Conservation (phyloP, 2,797 vertebrate genomes). For the Moxostoma hubbsi region DNA sequence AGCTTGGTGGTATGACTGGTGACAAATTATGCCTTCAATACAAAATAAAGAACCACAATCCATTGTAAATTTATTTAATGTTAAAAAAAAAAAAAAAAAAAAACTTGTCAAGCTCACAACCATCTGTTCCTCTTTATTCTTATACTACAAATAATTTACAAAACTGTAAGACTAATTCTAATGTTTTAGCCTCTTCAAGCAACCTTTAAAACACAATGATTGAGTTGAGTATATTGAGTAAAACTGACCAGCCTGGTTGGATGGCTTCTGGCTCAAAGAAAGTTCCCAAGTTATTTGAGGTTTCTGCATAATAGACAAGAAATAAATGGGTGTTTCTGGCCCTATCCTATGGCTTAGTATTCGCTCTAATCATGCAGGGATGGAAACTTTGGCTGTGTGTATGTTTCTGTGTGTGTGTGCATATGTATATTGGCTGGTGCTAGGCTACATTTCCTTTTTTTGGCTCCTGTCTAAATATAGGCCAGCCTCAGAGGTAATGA, state of each 20-base stretch:
- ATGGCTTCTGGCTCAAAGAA: not conserved
- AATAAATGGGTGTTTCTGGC: not conserved
- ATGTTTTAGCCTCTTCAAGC: conserved; percentile 1
- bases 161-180: conserved; percentile 3
- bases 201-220: conserved; percentile 12
- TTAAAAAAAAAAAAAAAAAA: not conserved
- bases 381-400: conserved; percentile 41
- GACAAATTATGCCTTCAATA: too few relatives aligned
- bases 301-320: conserved; percentile 26
- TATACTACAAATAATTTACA: not conserved
- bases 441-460: conserved; percentile 53
- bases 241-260: not conserved
- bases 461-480: conserved; percentile 66
- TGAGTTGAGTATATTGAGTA: not conserved
- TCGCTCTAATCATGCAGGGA: conserved; percentile 39
- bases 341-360: not conserved
- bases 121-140: not conserved
- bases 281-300: conserved; percentile 20
- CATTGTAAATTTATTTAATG: not conserved
- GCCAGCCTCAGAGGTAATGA: conserved; percentile 60
- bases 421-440: conserved; percentile 53
- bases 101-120: not conserved
- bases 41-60: not conserved
- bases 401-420: conserved; percentile 28
- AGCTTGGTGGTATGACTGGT: not conserved